These are phyloP conservation scores for Lasioglossum calceatum DNA, from an alignment of 2,888 invertebrate genomes.

Conservation along the genomic window DNA sequence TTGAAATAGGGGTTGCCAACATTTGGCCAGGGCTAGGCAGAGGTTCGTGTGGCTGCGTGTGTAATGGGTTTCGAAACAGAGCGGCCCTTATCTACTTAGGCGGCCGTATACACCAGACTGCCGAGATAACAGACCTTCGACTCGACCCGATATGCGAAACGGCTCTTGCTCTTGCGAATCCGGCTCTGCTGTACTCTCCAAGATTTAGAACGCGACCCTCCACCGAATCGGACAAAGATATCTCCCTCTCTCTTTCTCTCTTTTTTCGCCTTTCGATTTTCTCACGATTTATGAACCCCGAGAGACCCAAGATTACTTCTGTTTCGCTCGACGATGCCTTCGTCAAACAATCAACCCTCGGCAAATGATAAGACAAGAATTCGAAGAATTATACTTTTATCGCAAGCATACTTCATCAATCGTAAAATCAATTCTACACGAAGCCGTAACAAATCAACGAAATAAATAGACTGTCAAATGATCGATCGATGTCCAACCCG, in stretches of 20 bases:
- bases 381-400: too few relatives aligned
- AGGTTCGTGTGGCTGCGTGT: conserved; percentile 28
- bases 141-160: conserved; percentile 40
- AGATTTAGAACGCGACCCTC: background rate
- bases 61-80: conserved; percentile 54
- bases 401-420: too few relatives aligned
- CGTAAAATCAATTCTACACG: too few relatives aligned
- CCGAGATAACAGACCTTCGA: conserved; percentile 59
- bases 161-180: background rate
- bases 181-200: background rate
- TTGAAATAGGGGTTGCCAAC: conserved; percentile 61
- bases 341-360: too few relatives aligned
- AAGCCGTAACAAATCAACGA: background rate
- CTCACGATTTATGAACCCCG: too few relatives aligned
- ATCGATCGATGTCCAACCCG: background rate
- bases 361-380: too few relatives aligned
- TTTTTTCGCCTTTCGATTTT: background rate
- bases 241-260: background rate
- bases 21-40: conserved; percentile 40
- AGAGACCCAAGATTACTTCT: too few relatives aligned
- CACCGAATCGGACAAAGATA: background rate
- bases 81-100: conserved; percentile 58
- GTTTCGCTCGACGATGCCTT: too few relatives aligned
- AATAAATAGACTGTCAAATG: background rate
- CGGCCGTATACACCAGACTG: conserved; percentile 27